Percentiles rank a stretch among this genome's conserved stretches.
Conservation (phyloP, 2,888 invertebrate genomes). For the Leptopilina myrica region DNA sequence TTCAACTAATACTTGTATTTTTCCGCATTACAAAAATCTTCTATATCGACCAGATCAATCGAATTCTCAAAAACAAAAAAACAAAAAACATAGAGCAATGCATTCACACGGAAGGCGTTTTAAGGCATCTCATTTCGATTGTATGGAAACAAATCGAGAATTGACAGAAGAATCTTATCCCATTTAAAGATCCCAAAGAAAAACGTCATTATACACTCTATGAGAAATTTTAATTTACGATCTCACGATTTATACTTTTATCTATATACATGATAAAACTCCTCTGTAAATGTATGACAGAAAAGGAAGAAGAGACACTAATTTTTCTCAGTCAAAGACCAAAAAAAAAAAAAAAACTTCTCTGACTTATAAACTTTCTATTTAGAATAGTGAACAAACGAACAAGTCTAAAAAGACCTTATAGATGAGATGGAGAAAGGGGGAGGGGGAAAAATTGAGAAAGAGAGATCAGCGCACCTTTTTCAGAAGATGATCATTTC, state of each 20-base stretch:
- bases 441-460: neutral
- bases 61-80: neutral
- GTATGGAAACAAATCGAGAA: slow-evolving; percentile 13
- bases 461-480: slow-evolving; percentile 19
- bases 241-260: neutral
- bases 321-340: slow-evolving; percentile 2
- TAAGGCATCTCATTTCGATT: neutral
- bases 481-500: neutral
- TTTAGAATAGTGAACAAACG: slow-evolving; percentile 26
- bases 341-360: slow-evolving; percentile 34
- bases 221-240: slow-evolving; percentile 28
- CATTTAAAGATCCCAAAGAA: slow-evolving; percentile 8
- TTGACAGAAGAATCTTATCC: slow-evolving; percentile 37
- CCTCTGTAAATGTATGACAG: neutral
- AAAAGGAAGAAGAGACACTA: slow-evolving; percentile 20
- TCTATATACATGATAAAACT: neutral
- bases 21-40: too few species aligned
- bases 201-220: neutral
- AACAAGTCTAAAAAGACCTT: slow-evolving; percentile 4
- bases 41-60: neutral
- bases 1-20: neutral
- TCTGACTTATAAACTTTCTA: slow-evolving; percentile 25
- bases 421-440: slow-evolving; percentile 21
- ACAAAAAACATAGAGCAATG: neutral
- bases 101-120: slow-evolving; percentile 9